Evolutionary conservation across 2,888 invertebrate genomes (phyloP), one percentile per base, ranked within the genome.

Genomic region (Melolontha melolontha): DNA sequence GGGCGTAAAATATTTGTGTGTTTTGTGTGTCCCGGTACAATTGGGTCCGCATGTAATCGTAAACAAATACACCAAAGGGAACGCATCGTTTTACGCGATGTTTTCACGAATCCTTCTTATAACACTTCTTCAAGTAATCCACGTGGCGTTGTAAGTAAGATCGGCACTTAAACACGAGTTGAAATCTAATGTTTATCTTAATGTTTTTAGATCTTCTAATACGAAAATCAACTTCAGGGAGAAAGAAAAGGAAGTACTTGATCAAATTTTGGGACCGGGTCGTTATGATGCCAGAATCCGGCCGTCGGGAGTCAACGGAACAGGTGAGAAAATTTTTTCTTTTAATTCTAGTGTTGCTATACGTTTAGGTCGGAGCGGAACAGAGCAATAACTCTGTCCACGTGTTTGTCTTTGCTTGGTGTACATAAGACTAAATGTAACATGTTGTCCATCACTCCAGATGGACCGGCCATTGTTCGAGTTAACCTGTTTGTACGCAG

Each of bases 401-500:
- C 44, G 55, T 63, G 67, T 66, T 34, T 70, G 67, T 62, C 40
- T 70, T 67, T 74, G 57, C 51, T 70, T 67, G 68, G 68, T 73
- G 79, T 78, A 79, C 78, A 78, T 79, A 79, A 74, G 74, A 78
- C 77, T 77, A 76, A 79, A 79, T 81, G 78, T 80, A 79, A 81
- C 78, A 77, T 77, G 76, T 78, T 79, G 79, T 80, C 80, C 81
- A 78, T 80, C 79, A 76, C 79, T 81, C 87, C 90, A 94, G 96
- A 95, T 92, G 96, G 96, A 85, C 96, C 97, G 84, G 96, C 97
- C 85, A 90, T 95, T 88, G 97, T 97, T 87, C 92, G 91, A 88
- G 95, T 97, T 86, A 97, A 97, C 92, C 92, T 96, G 89, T 96
- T 96, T 92, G 95, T 97, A 86, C 90, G 97, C 90, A 96, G 94